phyloP scores from a whole-genome alignment of 2,797 vertebrate genomes.

The Lerista edwardsae region DNA sequence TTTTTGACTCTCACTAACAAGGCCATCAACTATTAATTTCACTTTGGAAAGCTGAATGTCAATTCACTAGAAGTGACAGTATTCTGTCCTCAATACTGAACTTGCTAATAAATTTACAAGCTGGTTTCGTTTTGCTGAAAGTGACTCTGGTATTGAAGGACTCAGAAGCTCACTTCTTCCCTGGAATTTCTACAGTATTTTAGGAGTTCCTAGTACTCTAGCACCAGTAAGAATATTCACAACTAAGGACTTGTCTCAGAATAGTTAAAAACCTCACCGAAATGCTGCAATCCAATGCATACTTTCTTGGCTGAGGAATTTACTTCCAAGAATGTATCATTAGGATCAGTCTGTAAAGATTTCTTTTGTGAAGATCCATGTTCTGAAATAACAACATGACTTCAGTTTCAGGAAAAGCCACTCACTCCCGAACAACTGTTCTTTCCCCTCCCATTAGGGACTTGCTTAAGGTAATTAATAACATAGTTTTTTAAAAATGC shows the following conservation, averaged over 20 bases:
- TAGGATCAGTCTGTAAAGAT: neutral
- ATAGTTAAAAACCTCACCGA: neutral
- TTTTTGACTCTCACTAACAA: neutral
- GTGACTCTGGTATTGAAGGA: neutral
- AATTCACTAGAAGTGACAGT: neutral
- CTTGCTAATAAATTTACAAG: too few species aligned
- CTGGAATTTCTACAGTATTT: neutral
- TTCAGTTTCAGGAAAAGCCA: too few species aligned
- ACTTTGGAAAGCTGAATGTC: neutral
- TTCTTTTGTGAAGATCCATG: too few species aligned
- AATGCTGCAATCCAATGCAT: neutral
- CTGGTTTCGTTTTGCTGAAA: neutral
- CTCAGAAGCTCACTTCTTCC: neutral
- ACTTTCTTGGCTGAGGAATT: neutral
- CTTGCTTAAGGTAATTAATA: too few species aligned
- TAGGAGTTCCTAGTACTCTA: neutral
- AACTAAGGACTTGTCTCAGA: neutral
- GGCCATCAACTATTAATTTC: neutral
- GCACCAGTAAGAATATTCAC: neutral
- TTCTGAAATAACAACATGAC: too few species aligned
- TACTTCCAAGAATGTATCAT: neutral
- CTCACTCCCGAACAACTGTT: too few species aligned
- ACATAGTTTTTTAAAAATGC: too few species aligned
- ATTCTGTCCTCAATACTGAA: neutral
- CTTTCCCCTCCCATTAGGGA: too few species aligned